phyloP scores from a whole-genome alignment of 2,888 invertebrate species.

The Fragum sueziense region DNA sequence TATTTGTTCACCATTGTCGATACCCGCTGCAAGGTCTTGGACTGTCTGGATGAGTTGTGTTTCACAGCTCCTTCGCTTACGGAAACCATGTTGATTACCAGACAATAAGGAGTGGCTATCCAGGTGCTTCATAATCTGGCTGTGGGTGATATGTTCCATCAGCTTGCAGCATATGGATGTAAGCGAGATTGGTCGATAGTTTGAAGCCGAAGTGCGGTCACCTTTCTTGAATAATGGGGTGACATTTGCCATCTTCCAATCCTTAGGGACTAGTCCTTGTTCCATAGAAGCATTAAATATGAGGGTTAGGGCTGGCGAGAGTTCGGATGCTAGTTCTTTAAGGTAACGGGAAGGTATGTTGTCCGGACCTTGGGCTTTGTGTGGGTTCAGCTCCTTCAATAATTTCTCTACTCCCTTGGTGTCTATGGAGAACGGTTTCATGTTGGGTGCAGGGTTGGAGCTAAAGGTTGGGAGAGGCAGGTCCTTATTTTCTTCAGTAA shows the following conservation, averaged over 20 bases:
- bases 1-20: too few species aligned
- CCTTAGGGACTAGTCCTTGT: not conserved
- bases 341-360: not conserved
- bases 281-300: not conserved
- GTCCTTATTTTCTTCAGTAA: not conserved
- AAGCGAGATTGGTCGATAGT: not conserved
- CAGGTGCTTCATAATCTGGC: not conserved
- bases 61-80: not conserved
- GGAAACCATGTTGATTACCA: not conserved
- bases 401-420: not conserved
- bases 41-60: too few species aligned
- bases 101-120: not conserved
- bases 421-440: not conserved
- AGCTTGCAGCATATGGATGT: not conserved
- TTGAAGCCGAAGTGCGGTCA: not conserved
- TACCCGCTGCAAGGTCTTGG: too few species aligned
- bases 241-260: not conserved
- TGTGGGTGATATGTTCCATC: not conserved
- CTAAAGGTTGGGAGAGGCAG: not conserved
- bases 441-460: not conserved
- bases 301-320: not conserved
- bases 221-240: not conserved
- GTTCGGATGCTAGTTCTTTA: not conserved
- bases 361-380: not conserved
- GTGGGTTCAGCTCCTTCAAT: not conserved